A percentile compares a stretch with the other conserved stretches of the same genome.
phyloP scores from a whole-genome alignment of 2,888 invertebrate genomes.

The Euzetes globulus region DNA sequence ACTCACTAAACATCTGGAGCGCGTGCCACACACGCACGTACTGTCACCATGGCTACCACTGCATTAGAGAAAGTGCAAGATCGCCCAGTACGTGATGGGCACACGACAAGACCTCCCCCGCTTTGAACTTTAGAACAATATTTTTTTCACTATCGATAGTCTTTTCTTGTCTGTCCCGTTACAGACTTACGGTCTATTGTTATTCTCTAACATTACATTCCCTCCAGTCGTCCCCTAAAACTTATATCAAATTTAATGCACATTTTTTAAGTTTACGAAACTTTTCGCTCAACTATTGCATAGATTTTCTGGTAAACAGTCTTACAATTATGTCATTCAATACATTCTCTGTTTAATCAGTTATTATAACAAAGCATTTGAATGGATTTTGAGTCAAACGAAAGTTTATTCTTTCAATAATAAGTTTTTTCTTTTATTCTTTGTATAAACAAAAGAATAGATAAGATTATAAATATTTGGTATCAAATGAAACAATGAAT shows the following conservation, averaged over 20 bases:
- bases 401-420: slow-evolving; percentile 11
- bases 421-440: slow-evolving; percentile 25
- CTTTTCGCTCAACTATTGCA: not conserved
- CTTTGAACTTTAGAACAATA: not conserved
- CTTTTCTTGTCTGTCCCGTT: slow-evolving; percentile 13
- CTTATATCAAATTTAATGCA: not conserved
- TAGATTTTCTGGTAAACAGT: not conserved
- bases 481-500: slow-evolving; percentile 23
- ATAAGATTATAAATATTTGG: slow-evolving; percentile 15
- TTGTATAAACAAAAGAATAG: slow-evolving; percentile 26
- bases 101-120: slow-evolving; percentile 30
- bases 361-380: not conserved
- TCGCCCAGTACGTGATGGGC: slow-evolving; percentile 19
- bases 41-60: not conserved
- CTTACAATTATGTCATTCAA: not conserved
- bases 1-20: slow-evolving; percentile 29
- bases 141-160: slow-evolving; percentile 20
- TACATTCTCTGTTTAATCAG: not conserved
- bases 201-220: slow-evolving; percentile 6
- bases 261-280: not conserved
- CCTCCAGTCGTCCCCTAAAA: not conserved
- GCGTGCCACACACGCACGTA: slow-evolving; percentile 30
- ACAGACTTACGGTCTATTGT: not conserved
- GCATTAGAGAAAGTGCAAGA: slow-evolving; percentile 23
- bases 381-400: not conserved